A percentile compares a stretch with the other conserved stretches of the same genome.
Evolutionary conservation across 2,888 invertebrate species (phyloP).

Genomic region (Galerucella pusilla): DNA sequence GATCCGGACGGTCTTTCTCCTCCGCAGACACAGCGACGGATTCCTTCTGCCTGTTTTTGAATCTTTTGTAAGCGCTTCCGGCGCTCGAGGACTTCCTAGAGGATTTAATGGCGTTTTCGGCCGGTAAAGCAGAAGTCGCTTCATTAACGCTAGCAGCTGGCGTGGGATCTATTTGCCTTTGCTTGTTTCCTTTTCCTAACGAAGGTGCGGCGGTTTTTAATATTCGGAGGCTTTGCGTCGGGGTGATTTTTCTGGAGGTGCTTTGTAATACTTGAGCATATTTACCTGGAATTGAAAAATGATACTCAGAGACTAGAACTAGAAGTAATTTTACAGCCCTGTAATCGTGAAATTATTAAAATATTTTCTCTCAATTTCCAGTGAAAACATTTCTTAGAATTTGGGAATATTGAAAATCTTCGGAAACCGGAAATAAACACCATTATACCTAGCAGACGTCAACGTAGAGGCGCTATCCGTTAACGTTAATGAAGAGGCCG

Average conservation of each 20-base stretch:
- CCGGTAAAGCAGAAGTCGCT: constrained; percentile 66
- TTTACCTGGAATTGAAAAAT: constrained; percentile 77
- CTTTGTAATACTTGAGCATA: constrained; percentile 89
- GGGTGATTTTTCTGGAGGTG: constrained; percentile 76
- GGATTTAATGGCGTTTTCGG: constrained; percentile 67
- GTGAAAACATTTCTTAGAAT: background rate
- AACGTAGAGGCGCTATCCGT: constrained; percentile 5
- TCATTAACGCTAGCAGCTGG: constrained; percentile 68
- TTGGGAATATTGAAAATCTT: constrained; percentile 2
- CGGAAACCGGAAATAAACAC: background rate
- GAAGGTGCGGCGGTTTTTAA: constrained; percentile 81
- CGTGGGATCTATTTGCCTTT: constrained; percentile 74
- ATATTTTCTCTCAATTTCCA: too few relatives aligned
- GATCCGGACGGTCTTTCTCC: constrained; percentile 53
- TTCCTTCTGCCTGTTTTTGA: constrained; percentile 70
- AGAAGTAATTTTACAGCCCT: too few relatives aligned
- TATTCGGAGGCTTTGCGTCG: constrained; percentile 75
- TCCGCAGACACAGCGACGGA: constrained; percentile 56
- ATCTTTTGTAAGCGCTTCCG: constrained; percentile 63
- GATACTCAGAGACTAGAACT: too few relatives aligned
- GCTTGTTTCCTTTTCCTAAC: constrained; percentile 62
- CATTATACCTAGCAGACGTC: too few relatives aligned
- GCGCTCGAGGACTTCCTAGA: constrained; percentile 68
- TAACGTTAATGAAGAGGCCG: constrained; percentile 8
- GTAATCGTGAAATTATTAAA: too few relatives aligned